phyloP scores from a whole-genome alignment of 2,888 invertebrate genomes.

The Hemaris fuciformis region DNA sequence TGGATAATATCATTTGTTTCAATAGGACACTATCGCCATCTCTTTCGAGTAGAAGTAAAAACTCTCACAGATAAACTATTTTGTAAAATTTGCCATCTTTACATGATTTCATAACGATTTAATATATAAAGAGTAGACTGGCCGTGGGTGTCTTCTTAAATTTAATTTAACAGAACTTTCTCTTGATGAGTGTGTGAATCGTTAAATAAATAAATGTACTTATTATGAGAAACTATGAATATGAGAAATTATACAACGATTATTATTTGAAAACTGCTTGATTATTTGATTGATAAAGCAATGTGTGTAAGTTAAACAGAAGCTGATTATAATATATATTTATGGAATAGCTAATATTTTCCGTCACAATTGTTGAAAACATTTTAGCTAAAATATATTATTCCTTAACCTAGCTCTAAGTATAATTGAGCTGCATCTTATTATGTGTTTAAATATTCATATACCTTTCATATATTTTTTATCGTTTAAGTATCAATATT shows the following conservation, averaged over 20 bases:
- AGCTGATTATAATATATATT: no score
- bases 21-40: not conserved
- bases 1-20: not conserved
- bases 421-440: not conserved
- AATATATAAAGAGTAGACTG: not conserved
- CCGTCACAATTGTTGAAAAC: not conserved
- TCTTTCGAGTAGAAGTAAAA: not conserved
- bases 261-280: not conserved
- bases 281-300: not conserved
- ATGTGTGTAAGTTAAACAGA: no score
- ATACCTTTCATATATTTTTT: not conserved
- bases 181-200: not conserved
- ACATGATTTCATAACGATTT: not conserved
- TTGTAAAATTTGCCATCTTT: not conserved
- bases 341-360: not conserved
- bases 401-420: not conserved
- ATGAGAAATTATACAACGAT: not conserved
- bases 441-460: not conserved
- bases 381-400: not conserved
- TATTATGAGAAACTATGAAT: no score
- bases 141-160: conserved; percentile 34
- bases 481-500: conserved; percentile 21
- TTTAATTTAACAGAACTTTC: not conserved
- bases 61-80: not conserved
- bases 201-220: not conserved